These are phyloP conservation scores for Ornithorhynchus anatinus DNA, from an alignment of 2,113 vertebrate species.

Conservation along the genomic window DNA sequence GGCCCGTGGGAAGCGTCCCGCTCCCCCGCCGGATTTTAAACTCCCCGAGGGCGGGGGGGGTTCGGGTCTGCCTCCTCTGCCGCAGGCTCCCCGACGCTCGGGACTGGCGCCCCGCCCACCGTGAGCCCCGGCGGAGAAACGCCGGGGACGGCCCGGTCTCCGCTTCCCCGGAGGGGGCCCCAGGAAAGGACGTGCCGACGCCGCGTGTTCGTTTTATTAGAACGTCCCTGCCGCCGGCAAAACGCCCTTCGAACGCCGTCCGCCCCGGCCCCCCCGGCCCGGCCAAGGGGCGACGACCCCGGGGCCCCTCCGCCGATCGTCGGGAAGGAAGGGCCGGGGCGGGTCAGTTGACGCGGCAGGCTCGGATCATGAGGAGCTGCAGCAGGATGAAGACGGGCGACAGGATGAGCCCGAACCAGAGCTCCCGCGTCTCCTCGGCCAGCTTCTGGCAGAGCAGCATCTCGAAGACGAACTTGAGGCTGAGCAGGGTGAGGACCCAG, in stretches of 20 bases:
- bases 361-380: slow-evolving; percentile 96
- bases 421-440: slow-evolving; percentile 84
- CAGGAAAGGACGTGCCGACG: too few species aligned
- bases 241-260: background rate
- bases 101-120: too few species aligned
- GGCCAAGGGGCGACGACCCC: background rate
- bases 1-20: too few species aligned
- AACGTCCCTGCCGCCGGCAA: background rate
- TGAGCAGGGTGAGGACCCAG: slow-evolving; percentile 96
- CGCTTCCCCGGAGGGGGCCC: too few species aligned
- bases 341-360: slow-evolving; percentile 90
- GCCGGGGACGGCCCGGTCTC: too few species aligned
- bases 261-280: background rate
- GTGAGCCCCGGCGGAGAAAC: too few species aligned
- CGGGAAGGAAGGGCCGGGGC: accelerated
- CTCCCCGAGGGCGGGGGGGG: too few species aligned
- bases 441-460: slow-evolving; percentile 97
- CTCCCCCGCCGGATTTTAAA: too few species aligned
- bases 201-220: background rate
- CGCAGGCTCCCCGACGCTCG: too few species aligned
- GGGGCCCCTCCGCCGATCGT: background rate
- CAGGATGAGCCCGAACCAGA: slow-evolving; percentile 93
- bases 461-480: slow-evolving; percentile 98
- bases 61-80: too few species aligned
- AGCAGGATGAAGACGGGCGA: slow-evolving; percentile 95